A percentile compares a stretch with the other conserved stretches of the same genome.
Conservation (phyloP, 2,888 invertebrate species). For the Rhagium mordax region DNA sequence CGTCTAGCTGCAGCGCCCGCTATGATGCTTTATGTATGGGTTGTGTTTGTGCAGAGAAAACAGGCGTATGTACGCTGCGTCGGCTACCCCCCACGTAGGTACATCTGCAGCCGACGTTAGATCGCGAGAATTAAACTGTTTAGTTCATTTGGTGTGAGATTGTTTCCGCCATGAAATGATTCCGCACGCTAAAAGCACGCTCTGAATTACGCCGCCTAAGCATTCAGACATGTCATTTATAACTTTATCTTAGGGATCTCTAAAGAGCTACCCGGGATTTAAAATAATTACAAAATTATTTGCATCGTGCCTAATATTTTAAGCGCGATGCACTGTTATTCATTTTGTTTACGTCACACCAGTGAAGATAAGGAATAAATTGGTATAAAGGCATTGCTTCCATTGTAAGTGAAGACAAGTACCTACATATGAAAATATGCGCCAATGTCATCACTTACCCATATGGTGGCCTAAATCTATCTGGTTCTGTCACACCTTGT, state of each 20-base stretch:
- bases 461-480: too few species aligned
- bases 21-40: neutral
- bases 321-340: neutral
- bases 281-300: conserved; percentile 9
- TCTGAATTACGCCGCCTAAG: conserved; percentile 6
- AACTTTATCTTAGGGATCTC: conserved; percentile 1
- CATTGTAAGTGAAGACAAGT: neutral
- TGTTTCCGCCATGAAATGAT: conserved; percentile 42
- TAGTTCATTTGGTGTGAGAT: conserved; percentile 51
- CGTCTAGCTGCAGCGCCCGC: neutral
- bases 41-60: conserved; percentile 27
- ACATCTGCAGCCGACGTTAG: conserved; percentile 32
- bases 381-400: neutral
- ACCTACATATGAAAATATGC: too few species aligned
- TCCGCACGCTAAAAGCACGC: conserved; percentile 12
- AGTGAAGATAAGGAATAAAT: neutral
- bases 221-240: conserved; percentile 25
- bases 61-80: conserved; percentile 33
- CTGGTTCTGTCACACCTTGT: too few species aligned
- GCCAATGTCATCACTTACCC: too few species aligned
- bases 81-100: conserved; percentile 18
- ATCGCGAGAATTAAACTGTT: conserved; percentile 50
- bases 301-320: neutral
- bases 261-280: conserved; percentile 11
- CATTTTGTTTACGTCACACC: neutral